Evolutionary conservation across 1,140 invertebrate species (phyloP).

Genomic region (Melitaea cinxia): DNA sequence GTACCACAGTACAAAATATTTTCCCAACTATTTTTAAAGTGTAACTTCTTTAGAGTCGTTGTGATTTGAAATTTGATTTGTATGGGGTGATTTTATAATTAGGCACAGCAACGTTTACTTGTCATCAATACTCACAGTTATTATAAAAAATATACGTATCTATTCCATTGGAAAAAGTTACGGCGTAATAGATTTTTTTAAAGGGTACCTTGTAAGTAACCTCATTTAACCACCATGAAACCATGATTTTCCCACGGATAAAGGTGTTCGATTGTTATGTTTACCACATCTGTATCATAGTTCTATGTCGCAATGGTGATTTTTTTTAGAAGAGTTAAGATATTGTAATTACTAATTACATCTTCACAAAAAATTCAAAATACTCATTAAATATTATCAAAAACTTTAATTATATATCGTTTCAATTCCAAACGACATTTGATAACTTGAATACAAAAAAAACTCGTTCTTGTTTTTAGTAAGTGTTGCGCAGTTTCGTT

Average conservation of each 20-base stretch:
- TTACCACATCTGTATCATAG: slow-evolving; percentile 8
- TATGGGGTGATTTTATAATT: too few relatives aligned
- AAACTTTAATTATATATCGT: too few relatives aligned
- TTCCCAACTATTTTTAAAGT: too few relatives aligned
- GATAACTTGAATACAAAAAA: background rate
- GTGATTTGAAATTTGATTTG: too few relatives aligned
- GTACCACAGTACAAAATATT: too few relatives aligned
- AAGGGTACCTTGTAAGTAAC: slow-evolving; percentile 15
- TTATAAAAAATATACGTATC: too few relatives aligned
- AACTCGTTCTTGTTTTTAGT: slow-evolving; percentile 21
- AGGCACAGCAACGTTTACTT: too few relatives aligned
- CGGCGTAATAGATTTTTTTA: slow-evolving; percentile 5
- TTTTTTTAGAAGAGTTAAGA: background rate
- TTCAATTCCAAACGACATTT: too few relatives aligned
- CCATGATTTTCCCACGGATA: slow-evolving; percentile 49
- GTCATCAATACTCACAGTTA: too few relatives aligned
- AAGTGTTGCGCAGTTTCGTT: slow-evolving; percentile 62
- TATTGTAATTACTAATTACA: background rate
- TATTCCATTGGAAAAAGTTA: background rate
- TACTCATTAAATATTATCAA: too few relatives aligned
- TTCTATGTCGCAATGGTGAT: slow-evolving; percentile 10
- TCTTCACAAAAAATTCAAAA: background rate
- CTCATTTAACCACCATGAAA: slow-evolving; percentile 44
- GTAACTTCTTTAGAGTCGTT: too few relatives aligned
- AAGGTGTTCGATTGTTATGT: slow-evolving; percentile 26